Evolutionary conservation across 2,113 vertebrate species (phyloP).

Genomic region (Ctenodactylus gundi): DNA sequence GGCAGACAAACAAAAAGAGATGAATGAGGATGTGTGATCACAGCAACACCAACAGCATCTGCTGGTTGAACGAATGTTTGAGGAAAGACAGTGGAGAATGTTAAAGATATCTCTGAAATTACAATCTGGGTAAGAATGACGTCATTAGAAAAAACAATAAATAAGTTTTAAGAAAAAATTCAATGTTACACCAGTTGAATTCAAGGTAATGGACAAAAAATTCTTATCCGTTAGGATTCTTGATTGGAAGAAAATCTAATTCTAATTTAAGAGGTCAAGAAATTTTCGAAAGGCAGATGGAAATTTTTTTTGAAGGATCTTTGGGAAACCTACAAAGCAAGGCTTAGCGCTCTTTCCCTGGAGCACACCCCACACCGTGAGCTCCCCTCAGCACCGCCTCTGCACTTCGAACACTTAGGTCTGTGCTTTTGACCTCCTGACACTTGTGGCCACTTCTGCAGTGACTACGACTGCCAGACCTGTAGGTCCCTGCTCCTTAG

Average conservation of each 20-base stretch:
- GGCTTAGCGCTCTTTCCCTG: neutral
- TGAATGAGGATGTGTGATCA: neutral
- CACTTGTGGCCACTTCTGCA: rapidly evolving
- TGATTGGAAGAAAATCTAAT: neutral
- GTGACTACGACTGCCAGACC: neutral
- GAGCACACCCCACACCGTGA: neutral
- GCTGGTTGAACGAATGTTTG: neutral
- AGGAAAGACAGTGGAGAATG: neutral
- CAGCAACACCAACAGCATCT: neutral
- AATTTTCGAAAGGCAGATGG: neutral
- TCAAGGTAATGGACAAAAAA: conserved; percentile 14
- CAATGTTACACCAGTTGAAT: conserved; percentile 24
- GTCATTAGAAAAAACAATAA: neutral
- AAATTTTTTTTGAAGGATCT: neutral
- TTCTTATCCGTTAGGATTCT: neutral
- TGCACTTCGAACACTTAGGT: neutral
- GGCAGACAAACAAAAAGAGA: neutral
- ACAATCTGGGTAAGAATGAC: neutral
- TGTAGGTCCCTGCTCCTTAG: neutral
- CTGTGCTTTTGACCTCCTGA: rapidly evolving
- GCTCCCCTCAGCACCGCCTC: too few relatives aligned
- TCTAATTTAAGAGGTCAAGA: neutral
- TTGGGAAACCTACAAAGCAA: neutral
- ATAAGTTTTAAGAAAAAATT: conserved; percentile 18
- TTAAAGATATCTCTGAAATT: neutral